Evolutionary conservation across 1,140 invertebrate species (phyloP).

Genomic region (Eufriesea mexicana): DNA sequence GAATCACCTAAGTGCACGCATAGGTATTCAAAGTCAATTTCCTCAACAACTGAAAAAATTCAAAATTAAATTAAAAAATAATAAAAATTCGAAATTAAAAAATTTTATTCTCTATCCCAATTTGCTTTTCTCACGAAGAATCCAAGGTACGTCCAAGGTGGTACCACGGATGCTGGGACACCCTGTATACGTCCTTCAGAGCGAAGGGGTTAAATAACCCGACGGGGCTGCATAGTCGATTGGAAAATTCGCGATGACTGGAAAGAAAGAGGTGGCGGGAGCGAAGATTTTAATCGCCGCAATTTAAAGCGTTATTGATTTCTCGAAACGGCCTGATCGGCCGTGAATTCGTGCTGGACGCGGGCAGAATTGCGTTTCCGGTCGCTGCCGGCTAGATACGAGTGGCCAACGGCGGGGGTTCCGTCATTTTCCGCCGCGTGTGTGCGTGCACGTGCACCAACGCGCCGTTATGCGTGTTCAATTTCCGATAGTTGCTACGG

Average conservation of each 20-base stretch:
- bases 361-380: slow-evolving; percentile 57
- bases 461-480: slow-evolving; percentile 69
- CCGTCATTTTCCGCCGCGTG: slow-evolving; percentile 56
- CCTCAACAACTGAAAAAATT: too few species aligned
- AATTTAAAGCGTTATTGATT: slow-evolving; percentile 59
- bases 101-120: too few species aligned
- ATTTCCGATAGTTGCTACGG: slow-evolving; percentile 77
- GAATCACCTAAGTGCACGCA: too few species aligned
- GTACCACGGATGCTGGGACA: too few species aligned
- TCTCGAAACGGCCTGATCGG: slow-evolving; percentile 50
- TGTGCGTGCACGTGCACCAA: slow-evolving; percentile 20
- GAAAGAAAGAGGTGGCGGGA: neutral
- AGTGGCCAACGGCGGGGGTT: slow-evolving; percentile 28
- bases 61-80: too few species aligned
- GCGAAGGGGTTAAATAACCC: neutral
- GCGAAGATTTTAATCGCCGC: slow-evolving; percentile 32
- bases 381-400: slow-evolving; percentile 45
- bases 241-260: neutral
- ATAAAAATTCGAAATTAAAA: too few species aligned
- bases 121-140: too few species aligned
- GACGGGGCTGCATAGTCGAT: neutral
- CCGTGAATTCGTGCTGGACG: slow-evolving; percentile 37
- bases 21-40: too few species aligned
- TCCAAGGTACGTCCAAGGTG: too few species aligned
- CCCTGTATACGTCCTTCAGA: too few species aligned